phyloP scores from a whole-genome alignment of 2,797 vertebrate genomes.

The Periophthalmus magnuspinnatus region DNA sequence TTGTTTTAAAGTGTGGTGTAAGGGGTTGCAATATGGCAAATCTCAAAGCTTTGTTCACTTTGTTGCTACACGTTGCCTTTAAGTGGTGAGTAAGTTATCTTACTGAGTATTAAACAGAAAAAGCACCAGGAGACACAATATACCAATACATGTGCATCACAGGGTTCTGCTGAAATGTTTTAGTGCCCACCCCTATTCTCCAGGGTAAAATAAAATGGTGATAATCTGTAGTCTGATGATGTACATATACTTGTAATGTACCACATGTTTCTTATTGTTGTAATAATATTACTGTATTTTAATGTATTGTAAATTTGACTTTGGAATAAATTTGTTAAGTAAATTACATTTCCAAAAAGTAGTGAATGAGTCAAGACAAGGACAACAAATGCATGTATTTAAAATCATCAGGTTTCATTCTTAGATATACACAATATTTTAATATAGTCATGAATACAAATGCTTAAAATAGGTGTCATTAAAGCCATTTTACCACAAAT shows the following conservation, averaged over 20 bases:
- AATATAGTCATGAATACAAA: not conserved
- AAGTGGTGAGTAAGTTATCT: too few species aligned
- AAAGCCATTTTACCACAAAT: not conserved
- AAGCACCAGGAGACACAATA: not conserved
- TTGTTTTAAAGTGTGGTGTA: not conserved
- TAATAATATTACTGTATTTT: not conserved
- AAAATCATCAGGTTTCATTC: not conserved
- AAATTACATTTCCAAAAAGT: not conserved
- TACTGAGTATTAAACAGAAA: not conserved
- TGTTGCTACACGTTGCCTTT: not conserved
- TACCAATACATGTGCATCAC: too few species aligned
- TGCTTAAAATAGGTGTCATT: not conserved
- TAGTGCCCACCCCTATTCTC: not conserved
- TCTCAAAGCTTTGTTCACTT: not conserved
- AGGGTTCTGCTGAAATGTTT: not conserved
- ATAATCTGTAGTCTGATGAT: not conserved
- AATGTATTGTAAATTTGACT: not conserved
- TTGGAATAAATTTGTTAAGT: not conserved
- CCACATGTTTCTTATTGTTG: not conserved
- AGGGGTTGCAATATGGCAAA: not conserved
- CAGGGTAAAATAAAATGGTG: too few species aligned
- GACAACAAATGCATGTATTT: not conserved
- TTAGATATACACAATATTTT: not conserved
- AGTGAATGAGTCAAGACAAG: not conserved
- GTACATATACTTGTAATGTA: not conserved